A percentile compares a stretch with the other conserved stretches of the same genome.
Conservation (phyloP, 2,797 vertebrate species). For the Huso huso region DNA sequence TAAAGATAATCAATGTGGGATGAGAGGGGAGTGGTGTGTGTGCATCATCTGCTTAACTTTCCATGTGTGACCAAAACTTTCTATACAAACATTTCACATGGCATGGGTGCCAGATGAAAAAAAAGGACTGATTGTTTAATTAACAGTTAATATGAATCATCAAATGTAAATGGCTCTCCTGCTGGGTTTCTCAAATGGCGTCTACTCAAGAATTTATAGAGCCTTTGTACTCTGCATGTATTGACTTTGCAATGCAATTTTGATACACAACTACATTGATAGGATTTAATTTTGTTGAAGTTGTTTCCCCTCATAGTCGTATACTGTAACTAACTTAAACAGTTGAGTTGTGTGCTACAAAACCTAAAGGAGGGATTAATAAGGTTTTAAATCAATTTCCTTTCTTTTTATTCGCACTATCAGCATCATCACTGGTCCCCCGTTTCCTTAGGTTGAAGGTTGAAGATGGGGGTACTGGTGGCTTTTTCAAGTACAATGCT, state of each 20-base stretch:
- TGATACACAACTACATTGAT: no score
- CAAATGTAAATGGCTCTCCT: slow-evolving; percentile 28
- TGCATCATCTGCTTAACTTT: slow-evolving; percentile 82
- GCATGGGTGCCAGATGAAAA: slow-evolving; percentile 58
- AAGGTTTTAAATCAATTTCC: no score
- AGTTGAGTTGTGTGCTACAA: no score
- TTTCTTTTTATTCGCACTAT: no score
- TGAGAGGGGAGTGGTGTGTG: slow-evolving; percentile 27
- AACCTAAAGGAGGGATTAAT: no score
- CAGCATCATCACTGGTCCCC: no score
- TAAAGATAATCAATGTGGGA: slow-evolving; percentile 64
- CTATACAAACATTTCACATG: slow-evolving; percentile 68
- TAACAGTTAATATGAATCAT: slow-evolving; percentile 55
- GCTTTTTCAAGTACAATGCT: no score
- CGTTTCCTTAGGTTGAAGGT: no score
- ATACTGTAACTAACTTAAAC: no score
- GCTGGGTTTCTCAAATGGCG: slow-evolving; percentile 31
- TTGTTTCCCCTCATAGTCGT: no score
- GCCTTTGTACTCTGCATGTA: slow-evolving; percentile 14
- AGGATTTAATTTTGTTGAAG: no score
- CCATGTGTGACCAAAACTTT: slow-evolving; percentile 84
- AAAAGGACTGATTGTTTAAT: slow-evolving; percentile 61
- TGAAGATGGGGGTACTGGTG: no score
- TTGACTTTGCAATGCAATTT: slow-evolving; percentile 1
- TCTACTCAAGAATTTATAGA: slow-evolving; percentile 27